These are phyloP conservation scores for Ammodramus savannarum DNA, from an alignment of 2,113 vertebrate species.

Conservation along the genomic window DNA sequence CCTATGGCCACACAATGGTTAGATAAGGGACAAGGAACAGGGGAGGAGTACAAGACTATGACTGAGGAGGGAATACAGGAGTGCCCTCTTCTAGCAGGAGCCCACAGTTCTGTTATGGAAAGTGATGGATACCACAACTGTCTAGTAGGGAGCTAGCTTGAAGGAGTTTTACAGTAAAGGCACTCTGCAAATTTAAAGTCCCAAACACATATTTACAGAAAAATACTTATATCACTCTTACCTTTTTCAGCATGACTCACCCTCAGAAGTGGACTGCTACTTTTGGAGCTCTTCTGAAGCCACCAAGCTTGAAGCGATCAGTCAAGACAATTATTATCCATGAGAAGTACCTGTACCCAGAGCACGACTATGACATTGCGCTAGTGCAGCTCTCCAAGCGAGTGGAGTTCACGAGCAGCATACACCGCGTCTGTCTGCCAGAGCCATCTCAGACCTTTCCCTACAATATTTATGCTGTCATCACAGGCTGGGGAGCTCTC, in stretches of 20 bases:
- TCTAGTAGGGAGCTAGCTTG: neutral
- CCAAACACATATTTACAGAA: neutral
- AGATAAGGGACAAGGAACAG: neutral
- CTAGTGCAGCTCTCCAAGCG: constrained; percentile 82
- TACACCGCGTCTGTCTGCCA: constrained; percentile 84
- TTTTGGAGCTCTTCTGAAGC: constrained; percentile 78
- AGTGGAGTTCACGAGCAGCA: constrained; percentile 69
- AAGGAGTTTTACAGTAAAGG: neutral
- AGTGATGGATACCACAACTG: neutral
- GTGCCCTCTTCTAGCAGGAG: neutral
- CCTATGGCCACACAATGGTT: neutral
- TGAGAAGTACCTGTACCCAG: constrained; percentile 76
- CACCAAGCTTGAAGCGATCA: constrained; percentile 53
- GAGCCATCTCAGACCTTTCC: constrained; percentile 73
- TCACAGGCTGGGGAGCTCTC: constrained; percentile 88
- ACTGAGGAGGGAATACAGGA: neutral
- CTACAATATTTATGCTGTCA: constrained; percentile 59
- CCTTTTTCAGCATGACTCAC: constrained; percentile 65
- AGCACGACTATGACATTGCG: constrained; percentile 85
- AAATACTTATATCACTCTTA: constrained; percentile 3
- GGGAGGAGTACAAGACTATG: neutral
- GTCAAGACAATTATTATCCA: constrained; percentile 83
- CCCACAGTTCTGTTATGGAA: neutral
- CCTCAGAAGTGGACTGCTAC: constrained; percentile 79
- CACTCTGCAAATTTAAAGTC: neutral